Evolutionary conservation across 2,888 invertebrate genomes (phyloP), one percentile per base, ranked within the genome.

Genomic region (Apocheima hispidaria): DNA sequence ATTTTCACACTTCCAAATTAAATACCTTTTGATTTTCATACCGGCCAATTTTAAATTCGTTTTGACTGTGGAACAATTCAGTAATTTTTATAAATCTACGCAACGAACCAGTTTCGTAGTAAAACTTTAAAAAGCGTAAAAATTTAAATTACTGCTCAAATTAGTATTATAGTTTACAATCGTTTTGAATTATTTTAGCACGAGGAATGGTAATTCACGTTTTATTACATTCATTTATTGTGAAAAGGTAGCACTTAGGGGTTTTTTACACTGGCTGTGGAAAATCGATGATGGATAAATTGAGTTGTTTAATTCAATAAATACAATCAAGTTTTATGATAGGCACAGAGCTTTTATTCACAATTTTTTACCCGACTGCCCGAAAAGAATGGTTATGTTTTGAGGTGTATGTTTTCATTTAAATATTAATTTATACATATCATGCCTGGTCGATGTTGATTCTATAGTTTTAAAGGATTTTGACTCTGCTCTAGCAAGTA

Each of bases 51-150:
- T 63, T 23, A 63, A 65, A 67, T 67, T 67, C 57, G 67, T 60
- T 40, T 55, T 63, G 64, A 60, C 18, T 52, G 48, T 64, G 46
- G 50, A 64, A 65, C 64, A 33, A 57, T 54, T 64, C 62, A 55
- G 55, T 61, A 64, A 60, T 49, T 55, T 58, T 58, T 50, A 49
- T 63, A 59, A 30, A 33, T 54, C 18, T 44, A 43, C 30, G 21
- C 49, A 40, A 53, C 61, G 61, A 60, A 62, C 62, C 60, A 60
- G 62, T 60, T 60, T 35, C 43, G 35, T 63, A 60, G 28, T 66
- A 60, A 63, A 66, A 54, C 26, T 58, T 54, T 57, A 65, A 63
- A 59, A 62, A 58, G 63, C 71, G 71, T 71, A 68, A 63, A 65
- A 60, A 68, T 65, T 55, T 38, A 54, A 69, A 71, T 69, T 68